These are phyloP conservation scores for Autographa pulchrina DNA, from an alignment of 2,888 invertebrate species.

Conservation along the genomic window DNA sequence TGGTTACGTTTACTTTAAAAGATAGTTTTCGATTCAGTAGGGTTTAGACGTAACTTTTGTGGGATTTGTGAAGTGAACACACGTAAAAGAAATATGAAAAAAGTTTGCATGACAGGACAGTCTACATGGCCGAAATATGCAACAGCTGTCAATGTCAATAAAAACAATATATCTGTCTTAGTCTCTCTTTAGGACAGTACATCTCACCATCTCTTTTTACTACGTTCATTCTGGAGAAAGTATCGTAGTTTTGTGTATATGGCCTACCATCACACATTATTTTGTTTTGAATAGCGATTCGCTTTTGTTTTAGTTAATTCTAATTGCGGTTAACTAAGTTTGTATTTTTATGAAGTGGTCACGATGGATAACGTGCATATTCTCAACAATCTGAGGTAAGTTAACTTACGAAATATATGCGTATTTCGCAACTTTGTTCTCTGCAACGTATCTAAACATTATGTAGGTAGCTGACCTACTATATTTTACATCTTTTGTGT, in stretches of 20 bases:
- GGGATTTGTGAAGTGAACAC: background rate
- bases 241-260: slow-evolving; percentile 16
- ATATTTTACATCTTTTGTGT: background rate
- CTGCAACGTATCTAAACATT: slow-evolving; percentile 36
- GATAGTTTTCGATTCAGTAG: too few relatives aligned
- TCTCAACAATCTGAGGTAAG: slow-evolving; percentile 83
- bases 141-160: slow-evolving; percentile 34
- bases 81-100: background rate
- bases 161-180: slow-evolving; percentile 18
- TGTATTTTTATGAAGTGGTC: slow-evolving; percentile 52
- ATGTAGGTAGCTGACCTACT: slow-evolving; percentile 20
- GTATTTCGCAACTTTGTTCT: slow-evolving; percentile 50
- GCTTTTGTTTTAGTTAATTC: slow-evolving; percentile 35
- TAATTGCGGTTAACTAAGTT: slow-evolving; percentile 7
- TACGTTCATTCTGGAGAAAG: slow-evolving; percentile 45
- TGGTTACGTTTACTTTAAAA: too few relatives aligned
- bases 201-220: slow-evolving; percentile 11
- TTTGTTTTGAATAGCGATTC: slow-evolving; percentile 46
- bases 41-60: background rate
- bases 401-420: slow-evolving; percentile 43
- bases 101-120: background rate
- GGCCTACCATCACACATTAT: slow-evolving; percentile 8
- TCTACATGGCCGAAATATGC: background rate
- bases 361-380: slow-evolving; percentile 82
- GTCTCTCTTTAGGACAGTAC: background rate